Conservation (phyloP, 2,888 invertebrate species). For the Drosophila fungiperda region DNA sequence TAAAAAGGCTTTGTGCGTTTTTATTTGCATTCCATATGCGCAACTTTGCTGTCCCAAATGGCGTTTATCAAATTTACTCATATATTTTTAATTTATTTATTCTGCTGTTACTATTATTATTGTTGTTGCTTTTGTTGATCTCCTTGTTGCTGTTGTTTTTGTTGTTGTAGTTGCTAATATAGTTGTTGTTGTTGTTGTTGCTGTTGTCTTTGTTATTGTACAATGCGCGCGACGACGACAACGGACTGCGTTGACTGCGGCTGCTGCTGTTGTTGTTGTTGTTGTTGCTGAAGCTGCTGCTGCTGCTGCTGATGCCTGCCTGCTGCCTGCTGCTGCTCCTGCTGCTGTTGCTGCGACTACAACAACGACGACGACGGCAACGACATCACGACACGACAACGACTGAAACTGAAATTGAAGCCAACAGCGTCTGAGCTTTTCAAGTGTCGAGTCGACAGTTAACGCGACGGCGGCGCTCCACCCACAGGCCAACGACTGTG, state of each 20-base stretch:
- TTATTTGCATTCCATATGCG: conserved; percentile 75
- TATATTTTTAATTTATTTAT: neutral
- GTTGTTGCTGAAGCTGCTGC: conserved; percentile 71
- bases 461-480: conserved; percentile 28
- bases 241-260: conserved; percentile 84
- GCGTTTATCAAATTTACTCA: conserved; percentile 18
- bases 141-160: conserved; percentile 18
- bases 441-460: conserved; percentile 55
- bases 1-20: conserved; percentile 35
- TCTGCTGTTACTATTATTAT: conserved; percentile 7
- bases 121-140: conserved; percentile 19
- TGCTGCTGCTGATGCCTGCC: conserved; percentile 69
- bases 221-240: conserved; percentile 49
- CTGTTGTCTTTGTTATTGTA: conserved; percentile 44
- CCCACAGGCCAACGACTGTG: conserved; percentile 17
- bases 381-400: conserved; percentile 84
- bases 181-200: conserved; percentile 23
- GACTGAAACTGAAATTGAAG: conserved; percentile 72
- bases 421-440: conserved; percentile 53
- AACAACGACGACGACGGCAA: conserved; percentile 75
- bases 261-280: conserved; percentile 69
- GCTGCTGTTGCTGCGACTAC: conserved; percentile 72
- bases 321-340: conserved; percentile 85
- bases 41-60: conserved; percentile 32
- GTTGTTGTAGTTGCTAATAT: conserved; percentile 9